These are phyloP conservation scores for Eupithecia exiguata DNA, from an alignment of 2,888 invertebrate genomes.

Conservation along the genomic window DNA sequence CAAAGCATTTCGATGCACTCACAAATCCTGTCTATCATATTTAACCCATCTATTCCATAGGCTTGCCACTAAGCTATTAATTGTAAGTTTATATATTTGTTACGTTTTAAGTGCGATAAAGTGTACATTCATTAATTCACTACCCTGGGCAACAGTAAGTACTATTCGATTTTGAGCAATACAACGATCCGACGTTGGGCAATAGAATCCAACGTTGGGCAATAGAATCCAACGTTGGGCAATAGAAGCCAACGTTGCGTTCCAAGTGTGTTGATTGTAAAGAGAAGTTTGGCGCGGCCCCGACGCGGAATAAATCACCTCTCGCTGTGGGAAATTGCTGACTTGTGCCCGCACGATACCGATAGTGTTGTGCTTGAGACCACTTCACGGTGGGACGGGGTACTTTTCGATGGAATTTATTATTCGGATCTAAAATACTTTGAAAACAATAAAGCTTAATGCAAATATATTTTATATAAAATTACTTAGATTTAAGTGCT, in stretches of 20 bases:
- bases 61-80: neutral
- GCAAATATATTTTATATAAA: neutral
- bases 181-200: neutral
- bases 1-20: neutral
- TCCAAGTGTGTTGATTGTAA: constrained; percentile 49
- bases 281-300: constrained; percentile 55
- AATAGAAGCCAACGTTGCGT: constrained; percentile 14
- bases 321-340: constrained; percentile 71
- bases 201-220: neutral
- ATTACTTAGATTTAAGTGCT: neutral
- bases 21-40: neutral
- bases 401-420: constrained; percentile 6
- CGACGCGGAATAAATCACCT: constrained; percentile 71
- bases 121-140: neutral
- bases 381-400: constrained; percentile 1
- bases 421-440: neutral
- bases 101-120: no score
- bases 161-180: neutral
- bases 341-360: constrained; percentile 57
- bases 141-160: neutral
- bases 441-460: neutral
- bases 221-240: neutral
- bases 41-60: neutral
- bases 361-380: constrained; percentile 45
- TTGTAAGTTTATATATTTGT: no score